phyloP scores from a whole-genome alignment of 2,113 vertebrate genomes.

The Hemiscyllium ocellatum region DNA sequence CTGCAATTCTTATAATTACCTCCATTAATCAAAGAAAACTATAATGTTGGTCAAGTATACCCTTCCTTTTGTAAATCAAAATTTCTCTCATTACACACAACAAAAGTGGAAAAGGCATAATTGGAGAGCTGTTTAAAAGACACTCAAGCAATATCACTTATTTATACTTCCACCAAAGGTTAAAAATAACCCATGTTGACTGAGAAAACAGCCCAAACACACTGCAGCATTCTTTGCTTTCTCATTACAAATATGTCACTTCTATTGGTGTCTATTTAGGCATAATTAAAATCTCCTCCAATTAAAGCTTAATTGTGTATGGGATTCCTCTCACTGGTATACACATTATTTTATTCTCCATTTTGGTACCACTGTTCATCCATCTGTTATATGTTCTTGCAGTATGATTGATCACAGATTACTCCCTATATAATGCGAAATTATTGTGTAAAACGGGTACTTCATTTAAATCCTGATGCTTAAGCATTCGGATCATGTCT shows the following conservation, averaged over 20 bases:
- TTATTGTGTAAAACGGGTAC: background rate
- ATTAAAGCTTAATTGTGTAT: background rate
- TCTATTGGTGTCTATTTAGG: background rate
- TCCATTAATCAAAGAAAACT: background rate
- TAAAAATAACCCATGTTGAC: background rate
- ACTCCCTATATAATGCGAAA: background rate
- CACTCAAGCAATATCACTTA: background rate
- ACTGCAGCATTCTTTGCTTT: background rate
- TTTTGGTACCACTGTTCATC: background rate
- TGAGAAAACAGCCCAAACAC: background rate
- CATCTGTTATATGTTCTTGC: background rate
- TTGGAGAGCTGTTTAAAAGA: background rate
- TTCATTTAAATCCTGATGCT: background rate
- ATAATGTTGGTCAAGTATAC: background rate
- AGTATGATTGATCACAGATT: background rate
- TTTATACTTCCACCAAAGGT: background rate
- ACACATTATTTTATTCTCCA: background rate
- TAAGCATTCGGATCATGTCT: background rate
- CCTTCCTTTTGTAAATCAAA: background rate
- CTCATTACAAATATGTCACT: background rate
- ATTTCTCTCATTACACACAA: background rate
- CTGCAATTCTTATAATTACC: background rate
- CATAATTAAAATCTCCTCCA: background rate
- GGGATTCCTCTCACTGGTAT: background rate
- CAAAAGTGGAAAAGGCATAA: background rate